Evolutionary conservation across 2,113 vertebrate species (phyloP), one percentile per base, ranked within the genome.

Genomic region (Melanerpes formicivorus): DNA sequence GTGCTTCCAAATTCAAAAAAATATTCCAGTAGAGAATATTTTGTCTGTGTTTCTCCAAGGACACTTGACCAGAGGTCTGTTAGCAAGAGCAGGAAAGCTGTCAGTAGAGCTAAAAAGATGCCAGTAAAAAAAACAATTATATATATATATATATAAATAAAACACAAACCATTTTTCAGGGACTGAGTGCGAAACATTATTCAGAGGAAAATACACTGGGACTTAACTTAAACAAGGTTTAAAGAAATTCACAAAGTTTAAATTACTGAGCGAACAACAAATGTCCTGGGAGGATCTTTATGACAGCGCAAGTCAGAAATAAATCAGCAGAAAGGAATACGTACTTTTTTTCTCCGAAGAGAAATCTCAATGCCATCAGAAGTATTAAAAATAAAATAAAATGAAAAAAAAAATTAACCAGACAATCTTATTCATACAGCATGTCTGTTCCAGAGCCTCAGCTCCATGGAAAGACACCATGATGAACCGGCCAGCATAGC

Each of bases 161-260:
- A 87, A 29, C 29, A 63, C 48, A 70, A 90, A 66, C 27, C 0
- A 0, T 72, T 91, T 90, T 91, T 80, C 6, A 18, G 77, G 72
- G 85, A 92, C 32, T 60, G 75, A 92, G 72, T 30, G 37, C 59
- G 81, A 90, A 95, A 91, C 90, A 67, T 62, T 91, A 71, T 93
- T 93, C 76, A 77, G 32, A 92, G 50, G 42, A 60, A 73, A 75
- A 66, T 66, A 89, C 48, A 22, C 60, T 93, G 88, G 94, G 90
- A 83, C 92, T 91, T 90, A 88, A 93, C 66, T 83, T 90, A 90
- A 92, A 83, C 77, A 90, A 96, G 96, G 77, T 94, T 96, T 90
- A 94, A 94, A 95, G 91, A 90, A 93, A 95, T 96, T 89, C 85
- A 87, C 90, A 74, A 90, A 82, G 83, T 95, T 96, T 84, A 93